Conservation (phyloP, 2,797 vertebrate species). For the Rousettus madagascariensis region DNA sequence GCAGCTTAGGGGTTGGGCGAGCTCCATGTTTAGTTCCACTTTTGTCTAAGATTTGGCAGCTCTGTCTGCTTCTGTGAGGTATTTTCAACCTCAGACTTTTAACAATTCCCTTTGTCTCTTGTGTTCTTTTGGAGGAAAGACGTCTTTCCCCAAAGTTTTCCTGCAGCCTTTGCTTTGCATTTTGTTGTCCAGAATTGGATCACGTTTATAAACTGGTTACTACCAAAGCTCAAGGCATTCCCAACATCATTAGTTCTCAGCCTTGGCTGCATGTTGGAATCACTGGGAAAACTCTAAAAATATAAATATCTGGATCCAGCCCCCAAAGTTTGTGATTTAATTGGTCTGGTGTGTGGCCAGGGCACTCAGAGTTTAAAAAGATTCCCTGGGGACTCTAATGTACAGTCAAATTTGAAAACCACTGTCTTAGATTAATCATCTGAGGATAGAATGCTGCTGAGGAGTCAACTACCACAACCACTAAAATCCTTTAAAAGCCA, state of each 20-base stretch:
- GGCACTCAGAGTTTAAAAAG: slow-evolving; percentile 16
- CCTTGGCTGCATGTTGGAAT: not conserved
- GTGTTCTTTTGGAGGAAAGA: not conserved
- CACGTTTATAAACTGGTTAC: not conserved
- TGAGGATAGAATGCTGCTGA: not conserved
- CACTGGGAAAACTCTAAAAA: not conserved
- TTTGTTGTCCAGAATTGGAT: not conserved
- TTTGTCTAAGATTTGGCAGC: not conserved
- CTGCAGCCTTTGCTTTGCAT: not conserved
- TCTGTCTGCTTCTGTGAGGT: not conserved
- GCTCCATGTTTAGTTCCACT: not conserved
- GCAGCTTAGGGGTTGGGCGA: not conserved
- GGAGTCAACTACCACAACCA: not conserved
- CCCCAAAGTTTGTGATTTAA: not conserved
- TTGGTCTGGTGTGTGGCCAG: not conserved
- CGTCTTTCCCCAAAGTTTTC: not conserved
- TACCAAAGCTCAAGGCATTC: not conserved
- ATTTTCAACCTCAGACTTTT: slow-evolving; percentile 2
- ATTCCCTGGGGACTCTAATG: slow-evolving; percentile 18
- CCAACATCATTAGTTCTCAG: not conserved
- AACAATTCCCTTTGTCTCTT: not conserved
- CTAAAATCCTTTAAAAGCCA: slow-evolving; percentile 14
- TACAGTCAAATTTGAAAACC: slow-evolving; percentile 21
- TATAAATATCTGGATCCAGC: not conserved
- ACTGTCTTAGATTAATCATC: slow-evolving; percentile 33